Base-by-base conservation (phyloP, 2,888 invertebrate genomes). In the Hirtodrosophila trivittata region DNA sequence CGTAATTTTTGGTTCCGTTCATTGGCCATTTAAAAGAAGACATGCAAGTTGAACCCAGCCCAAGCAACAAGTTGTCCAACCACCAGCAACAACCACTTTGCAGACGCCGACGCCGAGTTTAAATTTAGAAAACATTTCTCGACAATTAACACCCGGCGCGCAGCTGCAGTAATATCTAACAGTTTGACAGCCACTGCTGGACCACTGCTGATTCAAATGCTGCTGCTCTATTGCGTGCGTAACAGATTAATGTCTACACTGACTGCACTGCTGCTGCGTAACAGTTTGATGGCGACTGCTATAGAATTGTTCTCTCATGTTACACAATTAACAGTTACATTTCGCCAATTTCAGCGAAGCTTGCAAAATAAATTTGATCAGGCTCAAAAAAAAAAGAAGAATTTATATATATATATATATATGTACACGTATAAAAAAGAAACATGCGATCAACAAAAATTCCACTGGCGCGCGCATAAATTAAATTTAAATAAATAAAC, bases 401-500 rank as follows among this genome's bases (percentile, higher is more conserved):
- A 1, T n/a, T n/a, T n/a, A n/a, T n/a, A n/a, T n/a, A n/a, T n/a
- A 26, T 18, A 38, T 18, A 14, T 16, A 13, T 14, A 9, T 16
- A 12, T 21, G 18, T 21, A 5, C 18, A 21, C 5, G n/a, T n/a
- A n/a, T n/a, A 35, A 16, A 45, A 45, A 56, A 39, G 39, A 37
- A 49, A 47, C 55, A 56, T 26, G 18, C 58, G 51, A 70, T 69
- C 45, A 57, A 37, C 52, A 39, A 71, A 56, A 68, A 76, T 75
- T 63, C 52, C 45, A 66, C 45, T 49, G 63, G 57, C 46, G 57
- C 57, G 63, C 64, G 59, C 47, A 71, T 60, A 75, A 63, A 63
- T 77, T 69, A 51, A 45, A 59, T 60, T 75, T 59, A 66, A 65
- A 59, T 63, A 75, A 75, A 77, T 73, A 70, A 77, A 67, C 63